These are phyloP conservation scores for silkworm (Bombyx mori) DNA, from an alignment of 1,140 invertebrate genomes.

Conservation along the genomic window ASM3026992v2 NC_085131.1:8507501-8508000, in stretches of 20 bases:
- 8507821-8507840: neutral
- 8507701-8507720: conserved; percentile 78
- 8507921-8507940: too few species aligned
- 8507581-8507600: neutral
- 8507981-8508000: too few species aligned
- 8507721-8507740: conserved; percentile 72
- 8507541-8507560: conserved; percentile 60
- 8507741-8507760: conserved; percentile 81
- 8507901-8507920: too few species aligned
- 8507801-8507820: conserved; percentile 68
- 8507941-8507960: too few species aligned
- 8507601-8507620: too few species aligned
- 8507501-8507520: conserved; percentile 87
- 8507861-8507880: too few species aligned
- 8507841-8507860: too few species aligned
- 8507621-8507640: neutral
- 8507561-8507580: neutral
- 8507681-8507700: conserved; percentile 82
- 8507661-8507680: conserved; percentile 58
- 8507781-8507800: conserved; percentile 63
- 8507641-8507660: neutral
- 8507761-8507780: conserved; percentile 73
- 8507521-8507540: conserved; percentile 85
- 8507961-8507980: too few species aligned
- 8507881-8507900: too few species aligned